phyloP scores from a whole-genome alignment of 2,888 invertebrate genomes.

The Drosophila phalerata region DNA sequence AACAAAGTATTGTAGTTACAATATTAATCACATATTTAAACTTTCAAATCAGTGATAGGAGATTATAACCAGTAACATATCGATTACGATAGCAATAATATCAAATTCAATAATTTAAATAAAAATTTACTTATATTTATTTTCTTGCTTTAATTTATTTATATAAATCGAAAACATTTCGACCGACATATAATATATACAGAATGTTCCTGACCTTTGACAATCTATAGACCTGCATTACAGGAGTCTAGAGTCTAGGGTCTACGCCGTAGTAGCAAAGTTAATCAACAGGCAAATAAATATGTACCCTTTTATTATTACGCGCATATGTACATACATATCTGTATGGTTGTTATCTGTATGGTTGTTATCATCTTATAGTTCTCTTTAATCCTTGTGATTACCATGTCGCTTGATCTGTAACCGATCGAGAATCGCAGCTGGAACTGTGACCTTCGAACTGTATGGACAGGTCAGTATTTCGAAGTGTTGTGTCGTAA shows the following conservation, averaged over 20 bases:
- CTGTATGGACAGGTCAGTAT: constrained; percentile 16
- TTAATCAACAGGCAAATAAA: neutral
- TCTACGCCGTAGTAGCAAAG: neutral
- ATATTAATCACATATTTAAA: neutral
- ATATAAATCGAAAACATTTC: neutral
- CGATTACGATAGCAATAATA: neutral
- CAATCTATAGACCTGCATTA: constrained; percentile 36
- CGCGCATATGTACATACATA: neutral
- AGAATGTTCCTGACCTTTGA: constrained; percentile 41
- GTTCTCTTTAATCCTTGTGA: neutral
- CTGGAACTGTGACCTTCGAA: constrained; percentile 9
- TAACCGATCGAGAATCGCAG: constrained; percentile 30
- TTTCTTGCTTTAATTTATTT: neutral
- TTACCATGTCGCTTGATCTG: neutral
- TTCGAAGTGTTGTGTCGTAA: neutral
- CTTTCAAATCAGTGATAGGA: neutral
- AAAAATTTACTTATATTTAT: no score
- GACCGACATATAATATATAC: neutral
- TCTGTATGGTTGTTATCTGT: no score
- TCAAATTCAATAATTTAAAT: no score
- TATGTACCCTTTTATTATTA: neutral
- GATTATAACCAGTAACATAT: neutral
- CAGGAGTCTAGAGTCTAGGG: neutral
- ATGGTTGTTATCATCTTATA: neutral
- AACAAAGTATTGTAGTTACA: no score